These are phyloP conservation scores for Neomonachus schauinslandi DNA, from an alignment of 2,113 vertebrate genomes.

Conservation along the genomic window DNA sequence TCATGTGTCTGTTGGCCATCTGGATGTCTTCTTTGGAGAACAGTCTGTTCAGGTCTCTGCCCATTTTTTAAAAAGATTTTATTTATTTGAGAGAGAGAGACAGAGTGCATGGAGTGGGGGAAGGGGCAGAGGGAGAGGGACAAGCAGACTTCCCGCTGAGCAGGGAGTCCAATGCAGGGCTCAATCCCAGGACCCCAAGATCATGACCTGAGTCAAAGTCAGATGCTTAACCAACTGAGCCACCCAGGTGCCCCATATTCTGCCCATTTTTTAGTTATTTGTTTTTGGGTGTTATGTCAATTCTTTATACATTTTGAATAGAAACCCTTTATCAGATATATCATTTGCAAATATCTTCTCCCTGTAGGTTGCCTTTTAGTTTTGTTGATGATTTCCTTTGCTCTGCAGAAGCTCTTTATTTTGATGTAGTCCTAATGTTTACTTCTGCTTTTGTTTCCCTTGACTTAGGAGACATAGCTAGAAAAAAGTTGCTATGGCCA, in stretches of 20 bases:
- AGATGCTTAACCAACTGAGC: background rate
- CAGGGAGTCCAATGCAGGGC: background rate
- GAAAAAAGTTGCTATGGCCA: too few species aligned
- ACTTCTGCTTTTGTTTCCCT: background rate
- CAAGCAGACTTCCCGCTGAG: too few species aligned
- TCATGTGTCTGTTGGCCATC: background rate
- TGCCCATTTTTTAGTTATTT: background rate
- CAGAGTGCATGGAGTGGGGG: too few species aligned
- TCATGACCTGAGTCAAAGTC: background rate
- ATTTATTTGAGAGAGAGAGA: too few species aligned
- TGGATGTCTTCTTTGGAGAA: background rate
- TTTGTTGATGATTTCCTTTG: background rate
- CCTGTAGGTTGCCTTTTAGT: background rate
- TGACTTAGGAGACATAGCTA: too few species aligned
- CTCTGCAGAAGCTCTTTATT: background rate
- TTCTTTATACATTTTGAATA: background rate
- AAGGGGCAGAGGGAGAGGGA: too few species aligned
- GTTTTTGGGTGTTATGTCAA: background rate
- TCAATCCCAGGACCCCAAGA: background rate
- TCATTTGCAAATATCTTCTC: background rate
- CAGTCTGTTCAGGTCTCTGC: background rate
- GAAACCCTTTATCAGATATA: background rate
- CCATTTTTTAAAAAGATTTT: background rate
- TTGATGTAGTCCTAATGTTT: background rate
- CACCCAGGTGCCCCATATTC: background rate